phyloP scores from a whole-genome alignment of 1,140 invertebrate species.

The Portunus trituberculatus region DNA sequence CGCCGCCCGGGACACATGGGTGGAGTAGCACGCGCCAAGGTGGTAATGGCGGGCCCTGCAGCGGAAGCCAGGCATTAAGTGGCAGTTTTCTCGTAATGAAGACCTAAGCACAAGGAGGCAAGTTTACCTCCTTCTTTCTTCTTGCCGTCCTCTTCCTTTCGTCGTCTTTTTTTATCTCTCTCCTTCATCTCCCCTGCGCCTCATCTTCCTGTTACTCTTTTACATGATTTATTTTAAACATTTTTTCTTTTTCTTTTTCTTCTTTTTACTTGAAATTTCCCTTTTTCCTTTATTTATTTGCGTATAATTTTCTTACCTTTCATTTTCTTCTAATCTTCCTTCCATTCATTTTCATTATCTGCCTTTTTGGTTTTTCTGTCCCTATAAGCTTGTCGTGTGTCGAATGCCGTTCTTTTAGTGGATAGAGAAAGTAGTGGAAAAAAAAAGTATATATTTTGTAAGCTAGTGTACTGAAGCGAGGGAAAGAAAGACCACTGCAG shows the following conservation, averaged over 20 bases:
- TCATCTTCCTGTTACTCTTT: not conserved
- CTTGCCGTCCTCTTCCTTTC: not conserved
- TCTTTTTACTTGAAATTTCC: not conserved
- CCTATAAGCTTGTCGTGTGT: not conserved
- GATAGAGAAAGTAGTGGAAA: not conserved
- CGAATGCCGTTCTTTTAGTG: not conserved
- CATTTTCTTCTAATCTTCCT: not conserved
- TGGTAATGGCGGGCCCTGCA: not conserved
- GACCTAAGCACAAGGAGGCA: not conserved
- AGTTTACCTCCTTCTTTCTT: not conserved
- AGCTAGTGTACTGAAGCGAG: not conserved
- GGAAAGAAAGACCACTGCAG: not conserved
- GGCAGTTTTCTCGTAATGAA: not conserved
- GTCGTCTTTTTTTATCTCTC: not conserved
- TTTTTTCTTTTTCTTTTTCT: not conserved
- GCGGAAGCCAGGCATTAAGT: not conserved
- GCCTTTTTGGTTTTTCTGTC: not conserved
- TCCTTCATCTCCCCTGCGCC: not conserved
- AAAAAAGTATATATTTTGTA: not conserved
- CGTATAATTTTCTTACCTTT: not conserved
- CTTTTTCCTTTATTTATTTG: not conserved
- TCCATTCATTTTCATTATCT: not conserved
- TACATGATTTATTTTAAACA: not conserved
- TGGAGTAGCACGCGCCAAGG: no score
- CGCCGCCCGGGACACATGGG: no score